Evolutionary conservation across 2,797 vertebrate species (phyloP).

Genomic region (Perodicticus potto): DNA sequence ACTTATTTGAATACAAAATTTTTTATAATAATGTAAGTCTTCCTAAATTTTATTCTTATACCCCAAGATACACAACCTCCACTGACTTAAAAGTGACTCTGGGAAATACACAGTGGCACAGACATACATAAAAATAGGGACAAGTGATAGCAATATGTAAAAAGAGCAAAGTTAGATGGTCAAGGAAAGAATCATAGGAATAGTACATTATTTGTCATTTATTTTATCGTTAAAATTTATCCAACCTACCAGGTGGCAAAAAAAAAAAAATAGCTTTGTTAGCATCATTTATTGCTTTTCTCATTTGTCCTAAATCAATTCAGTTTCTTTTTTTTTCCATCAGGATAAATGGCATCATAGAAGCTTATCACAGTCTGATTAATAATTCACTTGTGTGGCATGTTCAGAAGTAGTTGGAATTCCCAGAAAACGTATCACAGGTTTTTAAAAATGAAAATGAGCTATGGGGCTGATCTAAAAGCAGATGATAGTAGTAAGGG

Average conservation of each 20-base stretch:
- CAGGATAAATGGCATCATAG: constrained; percentile 15
- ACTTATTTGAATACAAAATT: background rate
- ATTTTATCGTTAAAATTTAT: background rate
- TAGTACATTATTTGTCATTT: background rate
- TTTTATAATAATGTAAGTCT: background rate
- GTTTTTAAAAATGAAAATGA: background rate
- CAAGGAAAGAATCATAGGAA: background rate
- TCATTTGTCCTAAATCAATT: constrained; percentile 58
- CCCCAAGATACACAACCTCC: background rate
- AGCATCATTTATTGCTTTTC: constrained; percentile 68
- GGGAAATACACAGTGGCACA: background rate
- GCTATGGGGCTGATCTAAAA: background rate
- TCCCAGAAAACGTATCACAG: background rate
- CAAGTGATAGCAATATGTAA: background rate
- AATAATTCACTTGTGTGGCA: constrained; percentile 41
- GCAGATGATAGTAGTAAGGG: background rate
- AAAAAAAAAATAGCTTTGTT: constrained; percentile 47
- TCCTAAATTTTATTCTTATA: background rate
- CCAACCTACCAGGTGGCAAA: constrained; percentile 64
- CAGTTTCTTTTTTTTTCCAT: constrained; percentile 31
- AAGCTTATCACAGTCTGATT: background rate
- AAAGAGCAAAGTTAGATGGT: background rate
- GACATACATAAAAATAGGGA: constrained; percentile 5
- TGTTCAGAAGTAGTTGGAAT: background rate
- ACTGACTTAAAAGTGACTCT: background rate